Evolutionary conservation across 2,888 invertebrate genomes (phyloP).

Genomic region (Coelinius sp.): DNA sequence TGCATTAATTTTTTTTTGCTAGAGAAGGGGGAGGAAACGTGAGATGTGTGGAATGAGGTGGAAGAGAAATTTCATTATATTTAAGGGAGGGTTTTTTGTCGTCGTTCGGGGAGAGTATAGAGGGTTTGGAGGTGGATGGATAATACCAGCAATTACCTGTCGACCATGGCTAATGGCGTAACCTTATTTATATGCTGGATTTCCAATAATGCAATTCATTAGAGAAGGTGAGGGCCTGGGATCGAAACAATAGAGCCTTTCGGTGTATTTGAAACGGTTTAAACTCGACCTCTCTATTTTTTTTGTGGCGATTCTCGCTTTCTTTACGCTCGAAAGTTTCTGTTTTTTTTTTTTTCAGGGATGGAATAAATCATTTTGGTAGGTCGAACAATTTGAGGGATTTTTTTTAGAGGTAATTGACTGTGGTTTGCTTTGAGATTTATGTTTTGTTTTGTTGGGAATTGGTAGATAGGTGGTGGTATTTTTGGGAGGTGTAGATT

Average conservation of each 20-base stretch:
- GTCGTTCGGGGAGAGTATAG: not conserved
- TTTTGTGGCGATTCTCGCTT: conserved; percentile 10
- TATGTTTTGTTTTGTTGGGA: no score
- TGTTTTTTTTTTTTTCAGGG: conserved; percentile 1
- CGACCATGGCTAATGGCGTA: conserved; percentile 51
- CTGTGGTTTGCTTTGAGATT: no score
- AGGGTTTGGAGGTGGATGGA: conserved; percentile 33
- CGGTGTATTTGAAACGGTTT: not conserved
- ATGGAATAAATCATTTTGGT: not conserved
- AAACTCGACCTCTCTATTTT: conserved; percentile 1
- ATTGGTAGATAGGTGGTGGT: no score
- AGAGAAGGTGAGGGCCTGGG: conserved; percentile 42
- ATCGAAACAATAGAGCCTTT: conserved; percentile 53
- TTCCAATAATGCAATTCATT: conserved; percentile 62
- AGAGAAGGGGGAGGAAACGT: not conserved
- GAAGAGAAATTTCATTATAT: not conserved
- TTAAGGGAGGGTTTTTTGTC: not conserved
- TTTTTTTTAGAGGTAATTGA: not conserved
- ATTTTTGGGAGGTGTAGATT: no score
- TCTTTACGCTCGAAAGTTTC: not conserved
- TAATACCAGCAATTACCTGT: conserved; percentile 54
- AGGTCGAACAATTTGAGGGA: not conserved
- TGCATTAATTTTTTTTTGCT: not conserved
- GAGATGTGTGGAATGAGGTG: no score
- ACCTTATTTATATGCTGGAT: conserved; percentile 61